These are phyloP conservation scores for Rousettus madagascariensis DNA, from an alignment of 2,797 vertebrate species.

Conservation along the genomic window DNA sequence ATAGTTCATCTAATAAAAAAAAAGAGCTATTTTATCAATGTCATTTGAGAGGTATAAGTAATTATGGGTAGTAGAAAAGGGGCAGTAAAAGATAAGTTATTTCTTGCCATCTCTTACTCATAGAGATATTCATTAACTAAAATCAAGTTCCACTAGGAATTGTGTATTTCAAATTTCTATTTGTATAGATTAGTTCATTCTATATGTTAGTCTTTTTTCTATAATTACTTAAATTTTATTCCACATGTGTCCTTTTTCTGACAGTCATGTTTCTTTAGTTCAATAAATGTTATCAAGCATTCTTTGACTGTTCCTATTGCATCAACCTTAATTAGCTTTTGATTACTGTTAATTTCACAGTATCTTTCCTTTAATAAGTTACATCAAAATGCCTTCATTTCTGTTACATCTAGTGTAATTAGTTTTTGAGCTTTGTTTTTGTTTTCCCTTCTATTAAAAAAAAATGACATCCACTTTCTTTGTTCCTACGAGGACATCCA, in stretches of 20 bases:
- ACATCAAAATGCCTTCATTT: conserved; percentile 84
- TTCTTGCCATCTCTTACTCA: conserved; percentile 1
- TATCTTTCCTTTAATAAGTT: conserved; percentile 86
- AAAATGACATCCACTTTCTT: conserved; percentile 64
- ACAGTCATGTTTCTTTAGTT: conserved; percentile 85
- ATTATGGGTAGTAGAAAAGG: conserved; percentile 39
- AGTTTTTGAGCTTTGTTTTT: conserved; percentile 84
- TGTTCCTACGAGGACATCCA: conserved; percentile 70
- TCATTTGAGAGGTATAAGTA: background rate
- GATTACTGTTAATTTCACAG: conserved; percentile 89
- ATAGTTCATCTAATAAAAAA: background rate
- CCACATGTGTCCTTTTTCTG: conserved; percentile 78
- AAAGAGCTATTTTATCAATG: background rate
- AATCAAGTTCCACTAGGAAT: conserved; percentile 63
- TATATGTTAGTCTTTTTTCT: conserved; percentile 80
- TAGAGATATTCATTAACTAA: conserved; percentile 59
- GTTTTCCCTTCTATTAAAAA: conserved; percentile 76
- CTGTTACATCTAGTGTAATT: conserved; percentile 86
- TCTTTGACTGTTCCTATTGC: conserved; percentile 83
- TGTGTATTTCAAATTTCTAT: conserved; percentile 74
- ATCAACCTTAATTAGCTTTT: conserved; percentile 88
- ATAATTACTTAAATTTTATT: conserved; percentile 86
- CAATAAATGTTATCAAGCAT: conserved; percentile 87
- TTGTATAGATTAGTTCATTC: conserved; percentile 73
- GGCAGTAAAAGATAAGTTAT: conserved; percentile 4